Evolutionary conservation across 2,797 vertebrate genomes (phyloP), one percentile per base, ranked within the genome.

Genomic region (Sylvia borin): DNA sequence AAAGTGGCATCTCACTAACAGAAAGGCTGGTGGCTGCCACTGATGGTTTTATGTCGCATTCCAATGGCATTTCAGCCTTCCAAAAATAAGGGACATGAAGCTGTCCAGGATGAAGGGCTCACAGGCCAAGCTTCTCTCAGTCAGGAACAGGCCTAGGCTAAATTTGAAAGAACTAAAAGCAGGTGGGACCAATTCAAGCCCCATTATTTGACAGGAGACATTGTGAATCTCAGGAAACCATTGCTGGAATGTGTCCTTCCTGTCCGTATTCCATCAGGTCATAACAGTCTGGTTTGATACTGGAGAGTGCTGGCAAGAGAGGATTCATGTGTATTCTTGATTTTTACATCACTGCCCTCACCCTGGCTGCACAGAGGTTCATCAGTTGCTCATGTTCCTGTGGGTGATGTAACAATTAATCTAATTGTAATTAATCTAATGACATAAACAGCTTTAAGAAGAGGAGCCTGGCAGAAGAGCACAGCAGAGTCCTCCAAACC

Each of bases 1-100:
- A 61, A 89, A 51, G 67, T 2, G 17, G 7, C 0, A 0, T 19
- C 32, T 85, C 0, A 0, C 9, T 55, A 1, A 27, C 16, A 17
- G n/a, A 71, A 66, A 26, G 27, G 17, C 27, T 92, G 21, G 21
- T 4, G 27, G 26, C 31, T 58, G 36, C 9, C 70, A 8, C 6
- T 12, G 43, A 22, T 27, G 53, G 18, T 48, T 48, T 20, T 34
- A 5, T 4, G 12, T n/a, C 19, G 9, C 16, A 14, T 58, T 66
- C 64, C 68, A 45, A 14, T 4, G 78, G 1, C 7, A 10, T 2
- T 53, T 71, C 62, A 78, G 6, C 34, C 45, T 42, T 29, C 34
- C 13, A 21, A 58, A 79, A 73, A 42, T 5, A 43, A 53, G 10
- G 31, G 15, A 12, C 57, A 31, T 43, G 75, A 55, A 73, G 10